Base-by-base conservation (phyloP, 1,140 invertebrate species). In the Neodiprion lecontei region DNA sequence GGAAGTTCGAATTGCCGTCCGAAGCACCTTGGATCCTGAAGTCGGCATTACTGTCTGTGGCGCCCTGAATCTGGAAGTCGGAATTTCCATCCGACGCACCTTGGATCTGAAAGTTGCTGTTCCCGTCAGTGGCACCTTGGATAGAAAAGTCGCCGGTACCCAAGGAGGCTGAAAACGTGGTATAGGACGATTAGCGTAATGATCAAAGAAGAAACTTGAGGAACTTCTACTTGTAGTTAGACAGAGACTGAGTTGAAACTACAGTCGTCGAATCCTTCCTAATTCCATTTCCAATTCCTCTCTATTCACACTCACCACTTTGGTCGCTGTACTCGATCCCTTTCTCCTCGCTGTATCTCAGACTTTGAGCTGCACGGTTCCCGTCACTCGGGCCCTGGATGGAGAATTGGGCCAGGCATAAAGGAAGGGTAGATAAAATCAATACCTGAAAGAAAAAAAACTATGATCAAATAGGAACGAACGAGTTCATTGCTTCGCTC, bases 381-480 rank as follows among this genome's bases (percentile, higher is more conserved):
- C 87, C 87, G 80, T 89, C 87, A 75, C 84, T 88, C 0, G 87
- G 84, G 12, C 87, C 87, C 75, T 87, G 83, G 72, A 89, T 88
- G 4, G 86, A 82, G 73, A 88, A 89, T 79, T 89, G 85, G 14
- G 83, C 87, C 14, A 82, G 71, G 79, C 87, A 88, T 47, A 82
- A 75, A 4, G 87, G 85, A 65, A 88, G 72, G 17, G 79, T 77
- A 48, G 81, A 73, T 49, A 88, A 48, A 21, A 87, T 40, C 79
- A 87, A 75, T 78, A 84, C 70, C 85, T 87, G 74, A 4, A 77
- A 77, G 28, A 77, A 61, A 78, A 76, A 76, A 69, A 28, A 40
- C 69, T 28, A 49, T 0, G 28, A 69, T 61, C 11, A 61, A 61
- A 11, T 7, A 11, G 11, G 53, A 61, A 61, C n/a, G 3, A n/a